phyloP scores from a whole-genome alignment of 2,888 invertebrate genomes.

The Vesta saturnalis region DNA sequence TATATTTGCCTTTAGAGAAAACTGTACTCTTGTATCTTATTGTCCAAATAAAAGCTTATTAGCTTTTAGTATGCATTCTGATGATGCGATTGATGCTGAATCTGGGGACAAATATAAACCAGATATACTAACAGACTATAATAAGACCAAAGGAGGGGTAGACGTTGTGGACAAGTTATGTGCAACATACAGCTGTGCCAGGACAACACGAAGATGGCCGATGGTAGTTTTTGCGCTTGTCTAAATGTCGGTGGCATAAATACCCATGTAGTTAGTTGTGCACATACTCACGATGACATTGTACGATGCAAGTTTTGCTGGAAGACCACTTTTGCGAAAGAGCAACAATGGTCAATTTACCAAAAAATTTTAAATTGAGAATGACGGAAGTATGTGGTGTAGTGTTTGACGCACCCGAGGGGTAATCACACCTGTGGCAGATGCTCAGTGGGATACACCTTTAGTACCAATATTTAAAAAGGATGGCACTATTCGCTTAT shows the following conservation, averaged over 20 bases:
- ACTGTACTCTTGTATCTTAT: conserved; percentile 21
- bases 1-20: conserved; percentile 19
- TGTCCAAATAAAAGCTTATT: conserved; percentile 12
- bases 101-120: background rate
- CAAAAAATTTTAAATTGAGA: background rate
- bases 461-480: too few relatives aligned
- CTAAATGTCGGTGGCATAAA: conserved; percentile 23
- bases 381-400: background rate
- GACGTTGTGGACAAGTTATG: too few relatives aligned
- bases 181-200: too few relatives aligned
- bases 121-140: conserved; percentile 4
- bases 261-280: conserved; percentile 9
- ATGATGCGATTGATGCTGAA: conserved; percentile 15
- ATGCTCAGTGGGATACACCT: too few relatives aligned
- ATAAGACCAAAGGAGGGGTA: too few relatives aligned
- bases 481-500: too few relatives aligned
- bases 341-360: background rate
- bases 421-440: too few relatives aligned
- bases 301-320: conserved; percentile 12
- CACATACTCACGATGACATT: background rate
- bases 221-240: conserved; percentile 25
- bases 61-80: conserved; percentile 28
- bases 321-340: background rate
- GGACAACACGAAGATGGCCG: conserved; percentile 25
- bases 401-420: too few relatives aligned